Conservation (phyloP, 2,113 vertebrate genomes). For the Pagrus major region DNA sequence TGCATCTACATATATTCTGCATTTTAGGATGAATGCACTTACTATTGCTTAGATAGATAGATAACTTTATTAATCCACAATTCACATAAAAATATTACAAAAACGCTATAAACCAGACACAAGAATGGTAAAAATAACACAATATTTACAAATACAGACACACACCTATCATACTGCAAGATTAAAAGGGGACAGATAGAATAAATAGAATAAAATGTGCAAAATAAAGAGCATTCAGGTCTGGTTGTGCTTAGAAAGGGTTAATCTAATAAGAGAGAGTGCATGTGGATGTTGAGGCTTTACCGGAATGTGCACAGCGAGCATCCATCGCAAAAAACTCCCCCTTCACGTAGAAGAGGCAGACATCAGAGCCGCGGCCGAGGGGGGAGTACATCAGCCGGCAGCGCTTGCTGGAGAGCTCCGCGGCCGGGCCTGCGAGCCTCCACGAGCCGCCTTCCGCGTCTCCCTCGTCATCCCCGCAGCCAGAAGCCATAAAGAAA, state of each 20-base stretch:
- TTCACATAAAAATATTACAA: too few species aligned
- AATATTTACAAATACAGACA: too few species aligned
- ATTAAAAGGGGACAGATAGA: too few species aligned
- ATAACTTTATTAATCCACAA: too few species aligned
- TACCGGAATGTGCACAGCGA: conserved; percentile 84
- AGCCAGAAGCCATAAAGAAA: conserved; percentile 75
- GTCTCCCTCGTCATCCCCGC: conserved; percentile 53
- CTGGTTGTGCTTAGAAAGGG: background rate
- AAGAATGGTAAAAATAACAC: too few species aligned
- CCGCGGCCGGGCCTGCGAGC: conserved; percentile 74
- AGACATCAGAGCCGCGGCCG: conserved; percentile 76
- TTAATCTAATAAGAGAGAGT: background rate
- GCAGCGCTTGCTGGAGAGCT: conserved; percentile 79
- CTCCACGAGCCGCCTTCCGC: conserved; percentile 73
- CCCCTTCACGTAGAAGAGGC: conserved; percentile 80
- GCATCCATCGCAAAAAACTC: conserved; percentile 85
- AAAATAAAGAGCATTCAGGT: too few species aligned
- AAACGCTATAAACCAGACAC: too few species aligned
- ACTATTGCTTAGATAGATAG: background rate
- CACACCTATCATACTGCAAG: too few species aligned
- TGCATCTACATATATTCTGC: background rate
- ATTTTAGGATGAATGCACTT: too few species aligned
- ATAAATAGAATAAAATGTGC: too few species aligned
- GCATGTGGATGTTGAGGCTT: background rate
- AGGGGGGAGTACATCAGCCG: conserved; percentile 77